Conservation (phyloP, 1,140 invertebrate species). For the Philaenus spumarius region DNA sequence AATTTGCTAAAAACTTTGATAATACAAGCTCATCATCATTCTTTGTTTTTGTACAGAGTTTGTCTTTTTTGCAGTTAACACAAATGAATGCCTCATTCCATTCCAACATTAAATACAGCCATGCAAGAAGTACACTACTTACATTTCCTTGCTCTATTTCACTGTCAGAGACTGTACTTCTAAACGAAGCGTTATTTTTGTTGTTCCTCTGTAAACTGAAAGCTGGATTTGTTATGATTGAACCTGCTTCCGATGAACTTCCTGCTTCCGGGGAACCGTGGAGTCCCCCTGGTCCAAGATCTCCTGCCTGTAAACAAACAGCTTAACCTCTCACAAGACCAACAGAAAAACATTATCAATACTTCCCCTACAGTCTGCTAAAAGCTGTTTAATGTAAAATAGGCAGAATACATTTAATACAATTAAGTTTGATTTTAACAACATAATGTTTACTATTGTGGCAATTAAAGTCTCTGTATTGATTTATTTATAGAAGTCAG, state of each 20-base stretch:
- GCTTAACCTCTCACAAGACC: not conserved
- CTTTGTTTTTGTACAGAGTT: too few species aligned
- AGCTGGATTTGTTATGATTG: constrained; percentile 73
- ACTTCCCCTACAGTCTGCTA: not conserved
- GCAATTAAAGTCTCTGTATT: too few species aligned
- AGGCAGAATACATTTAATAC: too few species aligned
- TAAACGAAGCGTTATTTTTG: constrained; percentile 55
- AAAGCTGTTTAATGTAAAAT: too few species aligned
- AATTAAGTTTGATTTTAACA: too few species aligned
- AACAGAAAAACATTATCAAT: not conserved
- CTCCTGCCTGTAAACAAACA: constrained; percentile 13
- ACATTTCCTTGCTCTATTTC: constrained; percentile 85
- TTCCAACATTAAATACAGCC: not conserved
- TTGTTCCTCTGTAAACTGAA: constrained; percentile 41
- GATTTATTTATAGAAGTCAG: too few species aligned
- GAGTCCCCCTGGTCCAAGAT: constrained; percentile 9
- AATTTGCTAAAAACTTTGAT: too few species aligned
- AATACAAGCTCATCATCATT: too few species aligned
- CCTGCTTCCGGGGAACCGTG: constrained; percentile 50
- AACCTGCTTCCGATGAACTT: constrained; percentile 59
- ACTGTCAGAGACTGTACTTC: constrained; percentile 88
- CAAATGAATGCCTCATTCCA: too few species aligned
- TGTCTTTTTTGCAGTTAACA: too few species aligned
- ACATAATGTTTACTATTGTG: too few species aligned
- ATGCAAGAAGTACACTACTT: constrained; percentile 42